Evolutionary conservation across 2,113 vertebrate species (phyloP).

Genomic region (Gymnogyps californianus): DNA sequence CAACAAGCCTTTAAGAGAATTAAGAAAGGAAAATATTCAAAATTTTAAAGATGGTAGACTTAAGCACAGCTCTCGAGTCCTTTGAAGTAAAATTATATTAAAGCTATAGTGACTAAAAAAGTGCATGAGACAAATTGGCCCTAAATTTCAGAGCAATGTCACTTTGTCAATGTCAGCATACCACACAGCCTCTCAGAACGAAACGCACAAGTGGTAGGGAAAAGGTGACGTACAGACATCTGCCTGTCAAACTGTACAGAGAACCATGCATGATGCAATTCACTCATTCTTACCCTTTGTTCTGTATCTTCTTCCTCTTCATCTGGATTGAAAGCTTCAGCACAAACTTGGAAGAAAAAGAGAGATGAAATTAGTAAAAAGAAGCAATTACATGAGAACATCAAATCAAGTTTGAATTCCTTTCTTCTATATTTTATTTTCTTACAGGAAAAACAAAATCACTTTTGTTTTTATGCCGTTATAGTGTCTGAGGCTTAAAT

Average conservation of each 20-base stretch:
- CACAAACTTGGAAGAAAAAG: conserved; percentile 83
- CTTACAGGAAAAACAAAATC: neutral
- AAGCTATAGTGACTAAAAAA: neutral
- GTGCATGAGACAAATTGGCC: neutral
- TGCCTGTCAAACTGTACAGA: neutral
- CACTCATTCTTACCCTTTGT: conserved; percentile 79
- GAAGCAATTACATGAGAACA: neutral
- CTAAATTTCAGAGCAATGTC: neutral
- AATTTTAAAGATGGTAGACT: neutral
- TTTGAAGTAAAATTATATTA: neutral
- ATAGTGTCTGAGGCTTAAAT: neutral
- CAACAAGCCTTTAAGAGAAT: neutral
- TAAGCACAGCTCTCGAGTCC: neutral
- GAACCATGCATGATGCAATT: neutral
- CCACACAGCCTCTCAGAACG: neutral
- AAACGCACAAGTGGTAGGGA: neutral
- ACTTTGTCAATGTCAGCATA: neutral
- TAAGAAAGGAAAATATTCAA: neutral
- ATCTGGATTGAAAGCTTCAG: conserved; percentile 94
- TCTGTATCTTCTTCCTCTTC: conserved; percentile 98
- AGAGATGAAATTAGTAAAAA: neutral
- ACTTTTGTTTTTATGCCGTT: neutral
- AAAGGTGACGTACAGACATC: neutral
- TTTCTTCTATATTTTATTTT: neutral
- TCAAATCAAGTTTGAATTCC: neutral